Percentiles rank a stretch among this genome's conserved stretches.
These are phyloP conservation scores for Pardosa pseudoannulata DNA, from an alignment of 2,888 invertebrate genomes.

Conservation along the genomic window DNA sequence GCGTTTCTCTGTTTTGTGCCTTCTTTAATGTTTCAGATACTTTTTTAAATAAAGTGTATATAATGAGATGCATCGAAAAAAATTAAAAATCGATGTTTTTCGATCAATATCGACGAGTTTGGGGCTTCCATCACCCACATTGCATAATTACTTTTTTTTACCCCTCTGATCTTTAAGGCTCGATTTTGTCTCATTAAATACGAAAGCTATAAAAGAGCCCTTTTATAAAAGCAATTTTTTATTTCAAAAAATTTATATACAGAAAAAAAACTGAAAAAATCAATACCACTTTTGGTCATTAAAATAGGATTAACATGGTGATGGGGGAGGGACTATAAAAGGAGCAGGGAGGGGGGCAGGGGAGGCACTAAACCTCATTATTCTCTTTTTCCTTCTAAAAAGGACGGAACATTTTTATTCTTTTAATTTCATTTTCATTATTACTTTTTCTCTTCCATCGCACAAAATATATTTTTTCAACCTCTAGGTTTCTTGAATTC, in stretches of 20 bases:
- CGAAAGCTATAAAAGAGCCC: conserved; percentile 56
- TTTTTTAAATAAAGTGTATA: no score
- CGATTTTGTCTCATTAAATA: conserved; percentile 70
- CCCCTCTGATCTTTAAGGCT: conserved; percentile 15
- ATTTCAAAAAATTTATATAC: conserved; percentile 29
- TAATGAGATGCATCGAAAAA: neutral
- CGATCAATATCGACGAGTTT: conserved; percentile 64
- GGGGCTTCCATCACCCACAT: conserved; percentile 32
- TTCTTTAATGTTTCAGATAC: no score
- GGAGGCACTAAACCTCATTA: conserved; percentile 64
- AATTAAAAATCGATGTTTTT: conserved; percentile 58
- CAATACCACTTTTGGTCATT: conserved; percentile 70
- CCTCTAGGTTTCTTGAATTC: conserved; percentile 17
- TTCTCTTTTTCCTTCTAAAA: conserved; percentile 62
- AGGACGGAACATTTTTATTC: conserved; percentile 53
- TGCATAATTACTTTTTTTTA: conserved; percentile 61
- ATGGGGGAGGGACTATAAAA: conserved; percentile 36
- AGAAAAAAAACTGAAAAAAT: conserved; percentile 48
- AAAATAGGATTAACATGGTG: conserved; percentile 66
- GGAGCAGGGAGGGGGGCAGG: conserved; percentile 33
- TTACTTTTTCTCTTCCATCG: conserved; percentile 33
- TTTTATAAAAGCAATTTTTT: conserved; percentile 28
- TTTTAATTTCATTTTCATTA: conserved; percentile 70
- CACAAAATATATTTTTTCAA: conserved; percentile 15
- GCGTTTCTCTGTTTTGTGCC: no score